Percentiles rank a stretch among this genome's conserved stretches.
Evolutionary conservation across 2,113 vertebrate genomes (phyloP).

Genomic region (Panthera leo): DNA sequence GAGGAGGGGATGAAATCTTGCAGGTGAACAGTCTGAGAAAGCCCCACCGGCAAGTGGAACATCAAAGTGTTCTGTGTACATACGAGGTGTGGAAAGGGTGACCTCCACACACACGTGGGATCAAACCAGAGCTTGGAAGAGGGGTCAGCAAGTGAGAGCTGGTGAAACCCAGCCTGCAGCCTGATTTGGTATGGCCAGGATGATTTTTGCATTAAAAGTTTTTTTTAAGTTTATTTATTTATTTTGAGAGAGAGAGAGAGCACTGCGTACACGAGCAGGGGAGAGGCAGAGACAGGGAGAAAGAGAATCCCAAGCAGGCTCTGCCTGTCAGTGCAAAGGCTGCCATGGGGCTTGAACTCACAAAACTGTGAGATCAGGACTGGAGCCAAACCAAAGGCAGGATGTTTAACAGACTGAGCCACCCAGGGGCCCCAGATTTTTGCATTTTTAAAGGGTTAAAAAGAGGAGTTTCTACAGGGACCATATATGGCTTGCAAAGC

Average conservation of each 20-base stretch:
- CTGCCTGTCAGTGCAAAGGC: neutral
- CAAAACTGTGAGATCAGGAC: neutral
- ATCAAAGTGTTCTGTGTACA: neutral
- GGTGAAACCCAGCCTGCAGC: too few species aligned
- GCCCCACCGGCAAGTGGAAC: neutral
- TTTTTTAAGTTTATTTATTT: neutral
- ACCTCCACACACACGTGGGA: neutral
- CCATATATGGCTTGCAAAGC: neutral
- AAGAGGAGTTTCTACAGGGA: neutral
- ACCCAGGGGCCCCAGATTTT: accelerated
- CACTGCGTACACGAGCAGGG: neutral
- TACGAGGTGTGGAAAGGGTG: neutral
- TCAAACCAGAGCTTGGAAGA: neutral
- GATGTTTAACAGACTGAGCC: neutral
- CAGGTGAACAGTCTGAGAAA: constrained; percentile 43
- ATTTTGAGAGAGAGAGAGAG: neutral
- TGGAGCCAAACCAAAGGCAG: neutral
- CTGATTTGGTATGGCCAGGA: neutral
- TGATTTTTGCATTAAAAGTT: neutral
- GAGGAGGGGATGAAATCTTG: constrained; percentile 42
- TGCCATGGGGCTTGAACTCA: neutral
- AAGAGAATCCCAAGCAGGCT: neutral
- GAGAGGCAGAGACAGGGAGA: neutral
- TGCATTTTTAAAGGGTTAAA: neutral
- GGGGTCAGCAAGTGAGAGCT: neutral